A percentile compares a stretch with the other conserved stretches of the same genome.
Evolutionary conservation across 2,888 invertebrate species (phyloP).

Genomic region (Lasioglossum pauxillum): DNA sequence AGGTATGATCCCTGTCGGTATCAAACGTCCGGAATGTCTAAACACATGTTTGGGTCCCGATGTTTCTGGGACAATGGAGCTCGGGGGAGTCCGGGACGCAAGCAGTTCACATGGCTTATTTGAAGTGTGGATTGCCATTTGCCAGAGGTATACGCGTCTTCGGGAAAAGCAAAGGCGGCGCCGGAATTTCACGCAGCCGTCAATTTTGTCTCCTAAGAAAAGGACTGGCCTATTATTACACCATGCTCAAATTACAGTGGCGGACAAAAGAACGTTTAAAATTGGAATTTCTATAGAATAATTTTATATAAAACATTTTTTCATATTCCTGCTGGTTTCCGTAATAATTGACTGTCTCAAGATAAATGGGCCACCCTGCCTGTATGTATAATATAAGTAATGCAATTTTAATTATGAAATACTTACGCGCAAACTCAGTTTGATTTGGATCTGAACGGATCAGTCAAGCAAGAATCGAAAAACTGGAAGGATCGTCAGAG

Average conservation of each 20-base stretch:
- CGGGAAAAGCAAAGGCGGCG: neutral
- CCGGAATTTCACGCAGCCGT: neutral
- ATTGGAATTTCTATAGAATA: neutral
- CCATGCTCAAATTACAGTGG: no score
- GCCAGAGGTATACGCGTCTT: neutral
- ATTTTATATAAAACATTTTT: no score
- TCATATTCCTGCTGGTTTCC: no score
- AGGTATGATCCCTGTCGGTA: slow-evolving; percentile 14
- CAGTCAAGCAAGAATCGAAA: no score
- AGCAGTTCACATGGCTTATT: neutral
- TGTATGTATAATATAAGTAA: no score
- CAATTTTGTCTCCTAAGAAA: neutral
- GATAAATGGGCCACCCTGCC: no score
- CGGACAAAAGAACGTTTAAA: neutral
- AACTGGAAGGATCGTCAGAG: no score
- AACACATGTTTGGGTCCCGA: neutral
- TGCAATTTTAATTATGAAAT: no score
- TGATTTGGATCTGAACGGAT: no score
- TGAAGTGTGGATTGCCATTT: slow-evolving; percentile 6
- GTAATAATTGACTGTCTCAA: no score
- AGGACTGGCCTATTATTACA: neutral
- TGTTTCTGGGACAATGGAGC: neutral
- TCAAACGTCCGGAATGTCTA: slow-evolving; percentile 5
- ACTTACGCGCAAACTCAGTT: no score
- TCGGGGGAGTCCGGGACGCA: neutral